These are phyloP conservation scores for Agrochola circellaris DNA, from an alignment of 2,888 invertebrate genomes.

Conservation along the genomic window DNA sequence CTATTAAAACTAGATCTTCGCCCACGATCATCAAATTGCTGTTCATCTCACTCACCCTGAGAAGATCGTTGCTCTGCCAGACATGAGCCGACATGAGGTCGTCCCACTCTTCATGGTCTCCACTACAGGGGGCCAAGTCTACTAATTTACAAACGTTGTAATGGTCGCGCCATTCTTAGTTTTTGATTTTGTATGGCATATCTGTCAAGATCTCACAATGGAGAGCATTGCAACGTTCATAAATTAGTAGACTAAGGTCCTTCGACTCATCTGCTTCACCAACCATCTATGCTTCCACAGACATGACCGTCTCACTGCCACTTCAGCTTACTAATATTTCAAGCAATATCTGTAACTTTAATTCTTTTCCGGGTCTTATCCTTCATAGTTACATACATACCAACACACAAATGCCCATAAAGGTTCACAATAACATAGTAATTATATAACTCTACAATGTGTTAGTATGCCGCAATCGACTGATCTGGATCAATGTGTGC, in stretches of 20 bases:
- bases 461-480: slow-evolving; percentile 28
- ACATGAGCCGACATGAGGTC: background rate
- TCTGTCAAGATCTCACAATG: too few relatives aligned
- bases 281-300: background rate
- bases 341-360: background rate
- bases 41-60: too few relatives aligned
- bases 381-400: background rate
- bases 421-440: slow-evolving; percentile 13
- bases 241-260: too few relatives aligned
- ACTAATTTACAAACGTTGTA: too few relatives aligned
- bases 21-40: background rate
- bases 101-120: background rate
- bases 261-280: background rate
- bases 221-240: too few relatives aligned
- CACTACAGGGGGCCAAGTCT: background rate
- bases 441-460: slow-evolving; percentile 30
- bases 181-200: too few relatives aligned
- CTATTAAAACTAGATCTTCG: background rate
- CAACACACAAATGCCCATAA: background rate
- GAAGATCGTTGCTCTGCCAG: background rate
- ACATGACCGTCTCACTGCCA: background rate
- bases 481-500: slow-evolving; percentile 51
- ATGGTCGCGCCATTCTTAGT: too few relatives aligned
- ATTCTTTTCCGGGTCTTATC: background rate
- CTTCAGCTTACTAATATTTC: background rate